Percentiles rank a stretch among this genome's conserved stretches.
phyloP scores from a whole-genome alignment of 2,888 invertebrate genomes.

The Hartigia nigra region DNA sequence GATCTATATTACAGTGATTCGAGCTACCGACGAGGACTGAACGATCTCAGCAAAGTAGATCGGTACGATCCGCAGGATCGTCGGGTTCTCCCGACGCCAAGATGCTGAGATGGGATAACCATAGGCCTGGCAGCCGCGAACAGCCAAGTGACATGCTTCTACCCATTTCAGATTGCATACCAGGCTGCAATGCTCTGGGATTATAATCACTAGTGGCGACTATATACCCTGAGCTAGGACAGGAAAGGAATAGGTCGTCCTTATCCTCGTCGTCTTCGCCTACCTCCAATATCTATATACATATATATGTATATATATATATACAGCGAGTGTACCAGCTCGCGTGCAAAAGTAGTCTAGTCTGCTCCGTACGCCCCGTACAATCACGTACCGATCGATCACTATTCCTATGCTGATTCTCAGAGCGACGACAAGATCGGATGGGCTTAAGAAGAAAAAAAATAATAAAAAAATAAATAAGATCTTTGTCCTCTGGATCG shows the following conservation, averaged over 20 bases:
- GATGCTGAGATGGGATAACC: conserved; percentile 43
- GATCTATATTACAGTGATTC: conserved; percentile 43
- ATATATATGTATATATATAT: neutral
- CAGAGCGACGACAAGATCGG: neutral
- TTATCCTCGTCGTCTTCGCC: neutral
- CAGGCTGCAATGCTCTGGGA: conserved; percentile 40
- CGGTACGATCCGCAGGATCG: neutral
- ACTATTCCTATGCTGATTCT: neutral
- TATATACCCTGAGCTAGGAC: conserved; percentile 28
- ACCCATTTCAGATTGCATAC: conserved; percentile 49
- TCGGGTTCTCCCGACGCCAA: conserved; percentile 3
- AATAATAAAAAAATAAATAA: too few relatives aligned
- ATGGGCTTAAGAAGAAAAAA: neutral
- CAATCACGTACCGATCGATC: neutral
- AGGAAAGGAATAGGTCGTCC: conserved; percentile 14
- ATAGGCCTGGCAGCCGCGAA: conserved; percentile 54
- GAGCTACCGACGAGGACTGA: conserved; percentile 35
- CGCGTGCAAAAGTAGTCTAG: neutral
- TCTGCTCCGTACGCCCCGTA: neutral
- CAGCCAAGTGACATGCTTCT: conserved; percentile 58
- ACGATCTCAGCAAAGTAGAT: neutral
- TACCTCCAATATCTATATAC: neutral
- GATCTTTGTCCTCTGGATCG: neutral
- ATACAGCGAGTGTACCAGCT: neutral
- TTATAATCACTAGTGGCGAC: conserved; percentile 46